Conservation (phyloP, 2,113 vertebrate genomes). For the Dasyornis broadbenti region DNA sequence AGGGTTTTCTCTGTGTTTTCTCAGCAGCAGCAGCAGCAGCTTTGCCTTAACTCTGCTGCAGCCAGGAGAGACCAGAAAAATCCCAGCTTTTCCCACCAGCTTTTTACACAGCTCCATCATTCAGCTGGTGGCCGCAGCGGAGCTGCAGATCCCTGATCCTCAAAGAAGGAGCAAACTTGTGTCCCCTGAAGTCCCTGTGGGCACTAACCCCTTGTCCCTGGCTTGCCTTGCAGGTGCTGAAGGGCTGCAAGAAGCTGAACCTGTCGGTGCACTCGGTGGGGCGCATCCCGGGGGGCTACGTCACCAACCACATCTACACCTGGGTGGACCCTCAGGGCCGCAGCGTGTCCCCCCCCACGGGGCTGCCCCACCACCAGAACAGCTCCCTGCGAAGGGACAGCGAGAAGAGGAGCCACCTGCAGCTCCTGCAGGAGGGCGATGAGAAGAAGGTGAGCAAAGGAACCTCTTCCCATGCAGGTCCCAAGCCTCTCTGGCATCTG, state of each 20-base stretch:
- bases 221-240: constrained; percentile 80
- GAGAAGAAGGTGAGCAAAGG: constrained; percentile 89
- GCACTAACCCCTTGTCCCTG: not conserved
- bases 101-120: not conserved
- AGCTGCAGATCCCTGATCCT: not conserved
- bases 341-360: constrained; percentile 84
- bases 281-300: constrained; percentile 89
- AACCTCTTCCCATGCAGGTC: rapidly evolving
- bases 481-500: rapidly evolving
- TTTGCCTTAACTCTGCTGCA: not conserved
- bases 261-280: constrained; percentile 89
- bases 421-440: constrained; percentile 89
- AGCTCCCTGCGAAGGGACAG: constrained; percentile 76
- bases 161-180: not conserved
- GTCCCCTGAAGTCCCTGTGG: not conserved
- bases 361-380: constrained; percentile 79
- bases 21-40: not conserved
- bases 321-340: constrained; percentile 96
- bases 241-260: constrained; percentile 93
- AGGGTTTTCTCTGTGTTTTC: not conserved
- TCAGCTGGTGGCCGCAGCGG: not conserved
- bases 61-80: not conserved
- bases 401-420: constrained; percentile 86
- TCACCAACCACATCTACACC: constrained; percentile 97
- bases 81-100: not conserved